Conservation (phyloP, 2,113 vertebrate genomes). For the Parotia lawesii region DNA sequence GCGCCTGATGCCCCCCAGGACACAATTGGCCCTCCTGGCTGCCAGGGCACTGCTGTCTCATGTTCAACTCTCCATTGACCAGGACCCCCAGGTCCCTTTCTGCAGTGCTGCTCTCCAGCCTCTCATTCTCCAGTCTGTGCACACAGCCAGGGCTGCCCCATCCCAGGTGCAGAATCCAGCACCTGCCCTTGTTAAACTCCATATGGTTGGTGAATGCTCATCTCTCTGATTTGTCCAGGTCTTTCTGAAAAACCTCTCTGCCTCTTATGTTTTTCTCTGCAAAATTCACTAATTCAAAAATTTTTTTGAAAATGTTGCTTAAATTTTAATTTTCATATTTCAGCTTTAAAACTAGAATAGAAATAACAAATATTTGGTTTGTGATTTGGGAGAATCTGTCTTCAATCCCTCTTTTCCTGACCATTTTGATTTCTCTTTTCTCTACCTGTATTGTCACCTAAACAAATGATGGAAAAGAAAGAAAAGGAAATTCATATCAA, state of each 20-base stretch:
- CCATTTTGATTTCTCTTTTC: not conserved
- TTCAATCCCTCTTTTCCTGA: not conserved
- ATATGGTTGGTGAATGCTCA: accelerated
- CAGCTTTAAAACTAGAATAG: not conserved
- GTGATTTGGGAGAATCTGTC: not conserved
- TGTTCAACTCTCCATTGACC: accelerated
- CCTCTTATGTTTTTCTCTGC: not conserved
- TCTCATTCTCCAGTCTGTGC: not conserved
- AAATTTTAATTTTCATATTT: not conserved
- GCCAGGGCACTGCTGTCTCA: not conserved
- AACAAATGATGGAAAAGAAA: not conserved
- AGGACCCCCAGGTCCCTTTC: not conserved
- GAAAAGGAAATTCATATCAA: not conserved
- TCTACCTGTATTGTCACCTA: not conserved
- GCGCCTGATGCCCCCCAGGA: not conserved
- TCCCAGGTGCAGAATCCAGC: not conserved
- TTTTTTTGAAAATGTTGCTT: not conserved
- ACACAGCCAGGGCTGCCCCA: not conserved
- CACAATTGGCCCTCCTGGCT: not conserved
- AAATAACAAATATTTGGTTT: not conserved
- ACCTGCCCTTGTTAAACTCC: not conserved
- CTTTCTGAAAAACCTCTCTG: not conserved
- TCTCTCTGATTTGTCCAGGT: not conserved
- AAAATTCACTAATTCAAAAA: not conserved
- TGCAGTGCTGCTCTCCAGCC: accelerated